A percentile compares a stretch with the other conserved stretches of the same genome.
Conservation (phyloP, 2,113 vertebrate genomes). For the Raja brachyura region DNA sequence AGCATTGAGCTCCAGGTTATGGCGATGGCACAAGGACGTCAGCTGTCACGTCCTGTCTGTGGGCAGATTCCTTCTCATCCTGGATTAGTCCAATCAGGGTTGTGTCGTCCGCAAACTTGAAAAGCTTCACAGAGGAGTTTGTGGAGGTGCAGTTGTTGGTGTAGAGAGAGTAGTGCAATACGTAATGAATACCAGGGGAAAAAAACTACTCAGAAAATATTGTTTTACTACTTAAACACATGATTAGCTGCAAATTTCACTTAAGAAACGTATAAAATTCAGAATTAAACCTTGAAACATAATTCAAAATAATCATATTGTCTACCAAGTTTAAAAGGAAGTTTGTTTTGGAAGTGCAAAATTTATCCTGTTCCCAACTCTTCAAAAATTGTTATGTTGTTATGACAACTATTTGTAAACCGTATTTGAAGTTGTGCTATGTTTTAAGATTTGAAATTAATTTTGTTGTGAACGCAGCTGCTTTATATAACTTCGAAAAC, state of each 20-base stretch:
- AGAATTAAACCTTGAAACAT: not conserved
- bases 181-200: not conserved
- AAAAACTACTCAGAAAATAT: not conserved
- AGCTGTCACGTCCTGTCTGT: too few species aligned
- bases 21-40: too few species aligned
- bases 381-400: not conserved
- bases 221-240: not conserved
- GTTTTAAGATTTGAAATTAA: not conserved
- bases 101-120: too few species aligned
- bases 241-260: not conserved
- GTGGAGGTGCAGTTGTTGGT: too few species aligned
- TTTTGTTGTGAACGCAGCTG: not conserved
- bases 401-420: not conserved
- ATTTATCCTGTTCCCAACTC: not conserved
- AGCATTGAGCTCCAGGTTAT: too few species aligned
- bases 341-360: conserved; percentile 10
- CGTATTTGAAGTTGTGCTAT: not conserved
- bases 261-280: not conserved
- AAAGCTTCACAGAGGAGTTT: too few species aligned
- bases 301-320: not conserved
- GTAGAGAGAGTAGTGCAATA: too few species aligned
- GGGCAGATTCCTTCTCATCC: too few species aligned
- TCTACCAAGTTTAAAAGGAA: not conserved
- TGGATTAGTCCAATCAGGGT: too few species aligned
- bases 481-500: not conserved